These are phyloP conservation scores for Drosophila pachea DNA, from an alignment of 1,140 invertebrate genomes.

Conservation along the genomic window DNA sequence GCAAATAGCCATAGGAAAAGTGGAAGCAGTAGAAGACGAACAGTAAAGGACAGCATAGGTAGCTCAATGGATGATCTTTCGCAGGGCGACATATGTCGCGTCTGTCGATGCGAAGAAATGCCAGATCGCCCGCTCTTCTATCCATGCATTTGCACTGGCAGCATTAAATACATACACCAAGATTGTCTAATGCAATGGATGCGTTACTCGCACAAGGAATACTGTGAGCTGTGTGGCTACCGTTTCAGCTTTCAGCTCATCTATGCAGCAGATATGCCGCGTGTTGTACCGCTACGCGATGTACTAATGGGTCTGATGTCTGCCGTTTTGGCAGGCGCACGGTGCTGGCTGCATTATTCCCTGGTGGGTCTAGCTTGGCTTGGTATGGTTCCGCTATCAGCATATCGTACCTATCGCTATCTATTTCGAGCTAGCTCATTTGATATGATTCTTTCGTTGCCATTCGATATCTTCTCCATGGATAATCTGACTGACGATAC, in stretches of 20 bases:
- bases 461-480: conserved; percentile 94
- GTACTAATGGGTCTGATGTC: conserved; percentile 92
- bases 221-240: conserved; percentile 98
- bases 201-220: conserved; percentile 98
- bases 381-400: conserved; percentile 96
- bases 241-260: conserved; percentile 99
- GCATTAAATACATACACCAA: conserved; percentile 99
- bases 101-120: conserved; percentile 96
- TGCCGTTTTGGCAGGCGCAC: conserved; percentile 93
- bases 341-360: conserved; percentile 98
- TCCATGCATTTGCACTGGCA: conserved; percentile 99
- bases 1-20: conserved; percentile 26
- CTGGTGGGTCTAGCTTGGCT: conserved; percentile 97
- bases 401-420: conserved; percentile 96
- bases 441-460: conserved; percentile 89
- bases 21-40: conserved; percentile 29
- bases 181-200: conserved; percentile 94
- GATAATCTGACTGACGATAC: conserved; percentile 96
- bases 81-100: conserved; percentile 88
- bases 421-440: conserved; percentile 94
- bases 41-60: conserved; percentile 14
- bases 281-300: conserved; percentile 89
- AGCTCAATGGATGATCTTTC: conserved; percentile 70
- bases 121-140: conserved; percentile 92
- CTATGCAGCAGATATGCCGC: conserved; percentile 99